These are phyloP conservation scores for Lycia hirtaria DNA, from an alignment of 2,888 invertebrate genomes.

Conservation along the genomic window DNA sequence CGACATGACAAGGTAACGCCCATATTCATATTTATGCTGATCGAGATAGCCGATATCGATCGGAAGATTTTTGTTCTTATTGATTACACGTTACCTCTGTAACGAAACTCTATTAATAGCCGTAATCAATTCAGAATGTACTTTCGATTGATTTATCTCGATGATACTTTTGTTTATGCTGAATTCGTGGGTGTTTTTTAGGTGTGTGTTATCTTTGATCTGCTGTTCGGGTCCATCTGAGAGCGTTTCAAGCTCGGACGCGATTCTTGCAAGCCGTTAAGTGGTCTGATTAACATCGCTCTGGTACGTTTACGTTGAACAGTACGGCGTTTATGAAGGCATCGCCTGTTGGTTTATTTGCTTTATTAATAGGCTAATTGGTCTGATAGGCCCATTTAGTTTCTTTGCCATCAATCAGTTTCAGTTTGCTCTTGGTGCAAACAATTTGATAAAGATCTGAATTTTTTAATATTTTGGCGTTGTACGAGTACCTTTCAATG, in stretches of 20 bases:
- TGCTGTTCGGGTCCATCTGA: slow-evolving; percentile 53
- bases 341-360: slow-evolving; percentile 37
- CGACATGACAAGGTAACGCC: slow-evolving; percentile 69
- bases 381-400: slow-evolving; percentile 38
- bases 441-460: slow-evolving; percentile 25
- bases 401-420: slow-evolving; percentile 34
- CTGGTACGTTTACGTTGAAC: slow-evolving; percentile 61
- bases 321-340: slow-evolving; percentile 50
- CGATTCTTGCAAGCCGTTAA: slow-evolving; percentile 62
- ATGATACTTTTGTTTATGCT: slow-evolving; percentile 41
- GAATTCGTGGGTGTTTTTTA: slow-evolving; percentile 43
- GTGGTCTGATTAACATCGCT: slow-evolving; percentile 65
- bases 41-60: slow-evolving; percentile 52
- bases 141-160: slow-evolving; percentile 42
- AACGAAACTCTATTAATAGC: slow-evolving; percentile 54
- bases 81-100: slow-evolving; percentile 49
- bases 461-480: not conserved
- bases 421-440: slow-evolving; percentile 29
- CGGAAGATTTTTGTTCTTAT: slow-evolving; percentile 48
- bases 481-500: not conserved
- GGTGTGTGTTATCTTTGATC: slow-evolving; percentile 55
- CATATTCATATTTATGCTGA: slow-evolving; percentile 75
- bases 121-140: slow-evolving; percentile 46
- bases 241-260: slow-evolving; percentile 57
- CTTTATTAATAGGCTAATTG: slow-evolving; percentile 41